Evolutionary conservation across 2,888 invertebrate genomes (phyloP), one percentile per base, ranked within the genome.

Genomic region (Hirtodrosophila cameraria): DNA sequence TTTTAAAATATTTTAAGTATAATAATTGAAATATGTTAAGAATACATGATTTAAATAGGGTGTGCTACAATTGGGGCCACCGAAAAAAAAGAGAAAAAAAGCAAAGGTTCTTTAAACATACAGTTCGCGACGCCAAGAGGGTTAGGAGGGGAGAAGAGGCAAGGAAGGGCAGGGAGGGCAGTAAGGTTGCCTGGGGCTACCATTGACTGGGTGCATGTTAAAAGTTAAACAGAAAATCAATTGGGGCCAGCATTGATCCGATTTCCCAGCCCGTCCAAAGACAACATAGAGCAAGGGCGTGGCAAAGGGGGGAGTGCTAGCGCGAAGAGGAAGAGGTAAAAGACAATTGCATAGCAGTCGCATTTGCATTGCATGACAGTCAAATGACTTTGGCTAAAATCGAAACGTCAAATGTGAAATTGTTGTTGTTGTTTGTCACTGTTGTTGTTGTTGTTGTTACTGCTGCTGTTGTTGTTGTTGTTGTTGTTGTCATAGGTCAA

Each of bases 221-320:
- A 80, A 73, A 82, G 82, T 79, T 79, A 77, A 80, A 73, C 77
- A 73, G 45, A 84, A 71, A 83, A 79, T 81, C 81, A 85, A 84
- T 84, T 83, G 83, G 77, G 83, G 83, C 79, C 83, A 85, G 63
- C 77, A 84, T 84, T 85, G 83, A 84, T 84, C 83, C 85, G 73
- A 68, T 73, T 75, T 59, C 63, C 23, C 38, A 64, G 53, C 27
- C 28, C 31, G 38, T 11, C 49, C 55, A 18, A 12, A 11, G 30
- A 41, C 11, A 13, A 20, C 41, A 41, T 38, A n/a, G 28, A 2
- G 12, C 8, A 3, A 31, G 33, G 55, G 64, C 59, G 58, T 53
- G 68, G 36, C 53, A 39, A 18, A 36, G 33, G 25, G 38, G 58
- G 30, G 13, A 3, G 15, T 12, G 30, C 15, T 13, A 48, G 55